These are phyloP conservation scores for Eristalis pertinax DNA, from an alignment of 2,888 invertebrate species.

Conservation along the genomic window DNA sequence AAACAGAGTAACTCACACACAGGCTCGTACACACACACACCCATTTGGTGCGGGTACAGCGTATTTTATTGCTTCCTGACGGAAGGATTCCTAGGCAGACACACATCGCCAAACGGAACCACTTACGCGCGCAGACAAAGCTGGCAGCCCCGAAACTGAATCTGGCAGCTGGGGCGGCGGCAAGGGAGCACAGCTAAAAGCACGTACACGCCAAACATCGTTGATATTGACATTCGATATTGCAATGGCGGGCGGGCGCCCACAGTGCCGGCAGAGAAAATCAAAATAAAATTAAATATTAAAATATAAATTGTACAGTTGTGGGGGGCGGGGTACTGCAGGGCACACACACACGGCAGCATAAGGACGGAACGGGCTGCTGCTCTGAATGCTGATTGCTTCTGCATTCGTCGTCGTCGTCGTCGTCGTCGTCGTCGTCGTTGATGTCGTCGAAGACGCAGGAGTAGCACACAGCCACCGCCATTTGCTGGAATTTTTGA, in stretches of 20 bases:
- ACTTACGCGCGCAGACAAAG: neutral
- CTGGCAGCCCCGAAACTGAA: neutral
- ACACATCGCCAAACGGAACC: conserved; percentile 10
- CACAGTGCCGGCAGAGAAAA: neutral
- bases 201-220: conserved; percentile 15
- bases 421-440: neutral
- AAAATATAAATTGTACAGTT: conserved; percentile 44
- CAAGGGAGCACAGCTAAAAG: neutral
- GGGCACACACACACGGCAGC: conserved; percentile 3
- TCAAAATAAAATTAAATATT: conserved; percentile 46
- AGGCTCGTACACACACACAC: neutral
- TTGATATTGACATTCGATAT: conserved; percentile 40
- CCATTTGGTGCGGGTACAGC: neutral
- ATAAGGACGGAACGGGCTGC: neutral
- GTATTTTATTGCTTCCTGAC: conserved; percentile 30
- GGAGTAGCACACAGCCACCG: neutral
- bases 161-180: neutral
- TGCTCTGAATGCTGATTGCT: conserved; percentile 45
- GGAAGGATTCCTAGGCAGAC: conserved; percentile 13
- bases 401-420: conserved; percentile 26
- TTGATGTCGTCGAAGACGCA: neutral
- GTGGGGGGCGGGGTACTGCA: neutral
- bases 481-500: conserved; percentile 10
- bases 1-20: neutral
- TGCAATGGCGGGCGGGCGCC: neutral